phyloP scores from a whole-genome alignment of 1,140 invertebrate species.

The Drosophila setifemur region DNA sequence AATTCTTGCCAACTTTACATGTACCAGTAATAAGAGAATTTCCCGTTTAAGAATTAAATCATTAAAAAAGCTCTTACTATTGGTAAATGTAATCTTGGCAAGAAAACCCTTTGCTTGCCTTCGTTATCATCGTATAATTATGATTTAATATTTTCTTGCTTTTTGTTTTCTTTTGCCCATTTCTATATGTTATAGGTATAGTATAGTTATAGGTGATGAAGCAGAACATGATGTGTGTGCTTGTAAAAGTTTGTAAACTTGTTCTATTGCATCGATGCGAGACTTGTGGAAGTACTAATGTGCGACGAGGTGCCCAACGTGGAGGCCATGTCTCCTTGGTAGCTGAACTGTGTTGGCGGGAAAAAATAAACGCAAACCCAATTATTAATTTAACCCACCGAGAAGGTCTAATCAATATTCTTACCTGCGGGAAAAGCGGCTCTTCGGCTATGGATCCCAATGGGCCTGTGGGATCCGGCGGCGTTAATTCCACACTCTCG shows the following conservation, averaged over 20 bases:
- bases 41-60: too few relatives aligned
- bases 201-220: conserved; percentile 62
- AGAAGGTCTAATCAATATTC: not conserved
- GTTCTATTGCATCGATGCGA: conserved; percentile 82
- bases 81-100: conserved; percentile 57
- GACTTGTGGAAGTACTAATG: conserved; percentile 82
- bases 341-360: conserved; percentile 84
- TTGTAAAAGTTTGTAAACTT: conserved; percentile 48
- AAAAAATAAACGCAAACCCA: not conserved
- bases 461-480: conserved; percentile 89
- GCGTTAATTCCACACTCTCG: conserved; percentile 97
- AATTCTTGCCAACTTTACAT: too few relatives aligned
- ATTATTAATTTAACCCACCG: not conserved
- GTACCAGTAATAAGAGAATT: too few relatives aligned
- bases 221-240: conserved; percentile 65
- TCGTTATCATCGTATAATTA: conserved; percentile 50
- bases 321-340: conserved; percentile 85
- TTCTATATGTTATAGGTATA: conserved; percentile 71
- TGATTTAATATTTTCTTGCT: conserved; percentile 49
- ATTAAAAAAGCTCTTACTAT: conserved; percentile 54
- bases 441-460: conserved; percentile 86
- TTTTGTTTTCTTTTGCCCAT: conserved; percentile 56
- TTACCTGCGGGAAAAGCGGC: conserved; percentile 85
- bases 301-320: conserved; percentile 82
- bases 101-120: conserved; percentile 37